phyloP scores from a whole-genome alignment of 2,113 vertebrate species.

The Rhagologus leucostigma region DNA sequence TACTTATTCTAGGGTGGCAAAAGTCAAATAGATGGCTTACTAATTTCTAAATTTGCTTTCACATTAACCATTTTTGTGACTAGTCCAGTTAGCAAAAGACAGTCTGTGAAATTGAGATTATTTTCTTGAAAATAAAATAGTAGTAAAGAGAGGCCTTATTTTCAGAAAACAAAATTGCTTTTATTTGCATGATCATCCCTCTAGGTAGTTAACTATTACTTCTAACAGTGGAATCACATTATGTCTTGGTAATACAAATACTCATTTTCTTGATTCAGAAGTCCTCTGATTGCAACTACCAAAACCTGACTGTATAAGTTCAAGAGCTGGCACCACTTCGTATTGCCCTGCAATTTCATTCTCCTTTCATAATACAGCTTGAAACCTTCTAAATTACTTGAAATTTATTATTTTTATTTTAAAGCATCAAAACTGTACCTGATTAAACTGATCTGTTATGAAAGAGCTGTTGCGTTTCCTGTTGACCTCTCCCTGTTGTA shows the following conservation, averaged over 20 bases:
- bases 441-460: not conserved
- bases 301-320: not conserved
- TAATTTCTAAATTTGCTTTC: not conserved
- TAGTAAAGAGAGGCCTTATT: not conserved
- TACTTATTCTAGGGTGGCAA: not conserved
- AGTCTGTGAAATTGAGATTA: not conserved
- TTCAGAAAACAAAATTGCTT: slow-evolving; percentile 24
- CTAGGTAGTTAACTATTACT: slow-evolving; percentile 12
- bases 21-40: not conserved
- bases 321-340: not conserved
- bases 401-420: not conserved
- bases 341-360: not conserved
- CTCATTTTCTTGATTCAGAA: slow-evolving; percentile 39
- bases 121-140: not conserved
- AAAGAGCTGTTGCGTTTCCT: not conserved
- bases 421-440: not conserved
- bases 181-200: slow-evolving; percentile 41
- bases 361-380: not conserved
- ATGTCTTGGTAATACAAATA: slow-evolving; percentile 25
- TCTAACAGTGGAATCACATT: slow-evolving; percentile 7
- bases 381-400: not conserved
- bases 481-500: not conserved
- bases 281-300: slow-evolving; percentile 1
- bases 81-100: not conserved
- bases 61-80: not conserved